Percentiles rank a stretch among this genome's conserved stretches.
Conservation (phyloP, 2,888 invertebrate genomes). For the Tiphia femorata region DNA sequence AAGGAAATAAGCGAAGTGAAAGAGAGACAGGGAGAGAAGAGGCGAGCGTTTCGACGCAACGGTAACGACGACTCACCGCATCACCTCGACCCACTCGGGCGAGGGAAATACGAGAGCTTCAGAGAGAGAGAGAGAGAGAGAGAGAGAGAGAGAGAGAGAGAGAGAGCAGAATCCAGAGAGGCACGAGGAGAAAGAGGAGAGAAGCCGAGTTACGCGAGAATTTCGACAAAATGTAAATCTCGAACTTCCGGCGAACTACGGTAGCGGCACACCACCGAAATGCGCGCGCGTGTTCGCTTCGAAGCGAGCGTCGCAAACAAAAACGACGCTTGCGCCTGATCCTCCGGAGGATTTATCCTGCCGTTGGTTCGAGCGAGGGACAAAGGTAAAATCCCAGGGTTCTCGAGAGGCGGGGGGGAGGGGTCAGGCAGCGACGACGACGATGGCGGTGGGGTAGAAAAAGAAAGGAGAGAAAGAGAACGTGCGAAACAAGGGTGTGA, state of each 20-base stretch:
- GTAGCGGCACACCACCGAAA: constrained; percentile 4
- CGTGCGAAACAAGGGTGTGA: too few relatives aligned
- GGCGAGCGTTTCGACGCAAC: too few relatives aligned
- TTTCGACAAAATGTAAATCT: constrained; percentile 2
- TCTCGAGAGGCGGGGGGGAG: constrained; percentile 22
- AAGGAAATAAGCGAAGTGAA: too few relatives aligned
- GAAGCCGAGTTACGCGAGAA: neutral
- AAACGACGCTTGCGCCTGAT: constrained; percentile 24
- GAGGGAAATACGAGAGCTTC: too few relatives aligned
- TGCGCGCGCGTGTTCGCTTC: constrained; percentile 14
- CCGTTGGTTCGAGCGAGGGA: constrained; percentile 29
- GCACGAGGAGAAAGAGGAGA: neutral
- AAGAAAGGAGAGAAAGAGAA: too few relatives aligned
- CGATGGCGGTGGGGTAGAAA: too few relatives aligned
- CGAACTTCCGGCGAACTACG: neutral
- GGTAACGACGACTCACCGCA: too few relatives aligned
- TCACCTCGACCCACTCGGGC: too few relatives aligned
- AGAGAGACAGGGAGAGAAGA: too few relatives aligned
- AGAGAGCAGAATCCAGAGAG: neutral
- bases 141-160: neutral
- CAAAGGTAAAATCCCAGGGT: constrained; percentile 42
- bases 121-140: neutral
- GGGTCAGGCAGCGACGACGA: constrained; percentile 10
- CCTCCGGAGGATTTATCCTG: constrained; percentile 27
- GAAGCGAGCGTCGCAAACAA: constrained; percentile 13